Evolutionary conservation across 2,888 invertebrate species (phyloP), one percentile per base, ranked within the genome.

Genomic region (Phengaris alcon): DNA sequence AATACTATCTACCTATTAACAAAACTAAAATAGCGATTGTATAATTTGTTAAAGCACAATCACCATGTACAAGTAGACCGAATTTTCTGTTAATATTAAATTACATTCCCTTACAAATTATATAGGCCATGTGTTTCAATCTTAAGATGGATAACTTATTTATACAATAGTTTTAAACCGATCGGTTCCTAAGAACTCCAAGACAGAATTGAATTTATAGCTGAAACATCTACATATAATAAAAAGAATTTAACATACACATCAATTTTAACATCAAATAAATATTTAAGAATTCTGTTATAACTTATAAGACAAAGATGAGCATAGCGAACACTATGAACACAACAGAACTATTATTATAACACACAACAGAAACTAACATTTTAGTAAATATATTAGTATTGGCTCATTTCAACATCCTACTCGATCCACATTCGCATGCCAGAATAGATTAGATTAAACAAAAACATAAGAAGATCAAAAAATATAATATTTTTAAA

Each of bases 41-140:
- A 12, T n/a, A 59, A 22, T 5, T 35, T 55, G 35, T 35, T 64
- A 35, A 10, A 10, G 13, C 12, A 64, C 35, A 10, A 64, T 3
- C 9, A 22, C 15, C 6, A 44, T 12, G 10, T 64, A 13, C 6
- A 44, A 12, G 10, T 64, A 13, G n/a, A 64, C 9, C 22, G 7
- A 64, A 52, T 44, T 13, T 13, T n/a, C 44, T 54, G 51, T 52
- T 4, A 35, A 48, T 44, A 74, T 74, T 59, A 12, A 52, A 35
- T 13, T 35, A 12, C 12, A 6, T n/a, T n/a, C 48, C 15, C n/a
- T 12, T 72, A 72, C 72, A 54, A 72, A 72, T 54, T 44, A 72
- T 54, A 35, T 54, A 35, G 57, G 74, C 68, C 76, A 75, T 77
- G 59, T 74, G 76, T 52, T 77, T 51, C 52, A 22, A 64, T 76